These are phyloP conservation scores for Orchestia grillus DNA, from an alignment of 1,140 invertebrate genomes.

Conservation along the genomic window DNA sequence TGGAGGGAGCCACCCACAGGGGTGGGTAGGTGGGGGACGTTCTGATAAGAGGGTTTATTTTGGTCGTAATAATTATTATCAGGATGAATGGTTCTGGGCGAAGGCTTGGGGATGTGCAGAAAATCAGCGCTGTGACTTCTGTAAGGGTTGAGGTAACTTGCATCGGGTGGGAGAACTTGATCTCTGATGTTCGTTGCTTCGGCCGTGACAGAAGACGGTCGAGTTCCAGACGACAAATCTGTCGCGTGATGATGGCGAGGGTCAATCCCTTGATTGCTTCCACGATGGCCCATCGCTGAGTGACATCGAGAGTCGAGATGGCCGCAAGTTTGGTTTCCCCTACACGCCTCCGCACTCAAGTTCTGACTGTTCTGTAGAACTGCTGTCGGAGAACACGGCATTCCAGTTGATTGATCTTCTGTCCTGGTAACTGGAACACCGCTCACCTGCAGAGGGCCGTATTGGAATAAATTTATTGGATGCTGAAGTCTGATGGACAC, in stretches of 20 bases:
- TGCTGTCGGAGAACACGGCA: slow-evolving; percentile 8
- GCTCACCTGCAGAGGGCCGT: slow-evolving; percentile 1
- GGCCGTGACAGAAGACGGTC: slow-evolving; percentile 17
- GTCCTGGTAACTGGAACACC: not conserved
- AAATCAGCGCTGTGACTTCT: slow-evolving; percentile 14
- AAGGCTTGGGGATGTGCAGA: not conserved
- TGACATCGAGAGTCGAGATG: not conserved
- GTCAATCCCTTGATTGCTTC: slow-evolving; percentile 51
- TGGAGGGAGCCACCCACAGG: not conserved
- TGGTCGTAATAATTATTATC: not conserved
- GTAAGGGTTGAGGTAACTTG: slow-evolving; percentile 19
- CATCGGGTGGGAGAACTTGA: slow-evolving; percentile 13
- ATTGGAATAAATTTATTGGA: not conserved
- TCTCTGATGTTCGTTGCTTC: not conserved
- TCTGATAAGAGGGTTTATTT: slow-evolving; percentile 29
- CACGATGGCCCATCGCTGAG: slow-evolving; percentile 25
- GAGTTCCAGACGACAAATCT: not conserved
- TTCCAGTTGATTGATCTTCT: slow-evolving; percentile 19
- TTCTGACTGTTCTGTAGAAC: slow-evolving; percentile 49
- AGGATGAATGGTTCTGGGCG: not conserved
- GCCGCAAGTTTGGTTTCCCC: not conserved
- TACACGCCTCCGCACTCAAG: not conserved
- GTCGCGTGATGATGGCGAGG: not conserved
- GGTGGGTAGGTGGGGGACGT: not conserved
- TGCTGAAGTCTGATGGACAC: not conserved